Evolutionary conservation across 37 sponge, comb jelly and placozoan genomes (phyloP).

Genomic region (Bolinopsis microptera): DNA sequence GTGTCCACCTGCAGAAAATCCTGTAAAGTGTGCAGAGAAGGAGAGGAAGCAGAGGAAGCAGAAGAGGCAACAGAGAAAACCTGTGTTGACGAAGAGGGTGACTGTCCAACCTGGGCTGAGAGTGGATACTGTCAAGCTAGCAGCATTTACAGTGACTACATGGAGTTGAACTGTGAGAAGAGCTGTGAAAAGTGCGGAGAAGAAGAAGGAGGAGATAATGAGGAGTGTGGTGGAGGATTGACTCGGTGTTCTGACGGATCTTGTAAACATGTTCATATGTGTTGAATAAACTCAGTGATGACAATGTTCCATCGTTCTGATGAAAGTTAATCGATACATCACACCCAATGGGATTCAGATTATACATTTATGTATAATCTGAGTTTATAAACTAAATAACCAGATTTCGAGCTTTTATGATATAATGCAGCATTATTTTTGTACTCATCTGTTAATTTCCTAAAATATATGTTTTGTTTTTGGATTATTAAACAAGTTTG

Average conservation of each 20-base stretch:
- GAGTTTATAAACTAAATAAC: too few relatives aligned
- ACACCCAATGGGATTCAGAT: too few relatives aligned
- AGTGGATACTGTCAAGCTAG: neutral
- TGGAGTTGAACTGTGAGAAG: neutral
- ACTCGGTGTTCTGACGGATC: neutral
- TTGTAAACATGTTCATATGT: slow-evolving; percentile 7
- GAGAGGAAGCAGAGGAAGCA: neutral
- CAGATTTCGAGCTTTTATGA: too few relatives aligned
- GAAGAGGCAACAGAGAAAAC: neutral
- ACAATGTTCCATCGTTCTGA: too few relatives aligned
- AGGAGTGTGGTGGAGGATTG: neutral
- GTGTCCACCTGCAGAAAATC: neutral
- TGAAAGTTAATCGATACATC: too few relatives aligned
- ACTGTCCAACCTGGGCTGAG: neutral
- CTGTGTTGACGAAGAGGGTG: neutral
- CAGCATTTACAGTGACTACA: neutral
- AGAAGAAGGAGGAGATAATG: neutral
- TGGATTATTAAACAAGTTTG: too few relatives aligned
- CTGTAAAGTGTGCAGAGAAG: neutral
- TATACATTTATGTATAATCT: too few relatives aligned
- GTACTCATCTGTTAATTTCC: too few relatives aligned
- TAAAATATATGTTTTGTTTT: too few relatives aligned
- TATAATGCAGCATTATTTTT: too few relatives aligned
- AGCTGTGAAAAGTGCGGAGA: neutral
- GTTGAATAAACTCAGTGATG: neutral